Base-by-base conservation (phyloP, 2,888 invertebrate genomes). In the Amphiduros pacificus region DNA sequence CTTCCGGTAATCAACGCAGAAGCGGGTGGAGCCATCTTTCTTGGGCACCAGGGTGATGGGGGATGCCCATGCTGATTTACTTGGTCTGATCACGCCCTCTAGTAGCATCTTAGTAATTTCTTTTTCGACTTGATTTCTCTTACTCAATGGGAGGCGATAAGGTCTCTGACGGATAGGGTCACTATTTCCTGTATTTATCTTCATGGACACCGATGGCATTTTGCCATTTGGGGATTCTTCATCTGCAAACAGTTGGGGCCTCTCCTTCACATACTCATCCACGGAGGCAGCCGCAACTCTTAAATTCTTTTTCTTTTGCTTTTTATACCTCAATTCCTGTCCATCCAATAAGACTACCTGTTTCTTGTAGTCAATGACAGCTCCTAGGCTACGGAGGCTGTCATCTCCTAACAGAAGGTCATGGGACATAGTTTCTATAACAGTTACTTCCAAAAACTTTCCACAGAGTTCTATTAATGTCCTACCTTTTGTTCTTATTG, bases 41-140 rank as follows among this genome's bases (percentile, higher is more conserved):
- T 61, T 61, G 11, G 55, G 61, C 17, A 57, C 61, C 2, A 61
- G 31, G 17, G 57, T 56, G 28, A 61, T 40, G 14, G 61, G 61
- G 4, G 54, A 54, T 6, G 56, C 61, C 61, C 61, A 61, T 1
- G 51, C 40, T 6, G 28, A 41, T 2, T 28, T 2, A 36, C 51
- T 51, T 2, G 52, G 51, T 9, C 27, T n/a, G 20, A 61, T 61
- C 2, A 61, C 29, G 2, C 61, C 61, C 11, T 52, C 31, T 24
- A 9, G 20, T 32, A 61, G 22, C 57, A 61, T 55, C 26, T 22
- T 44, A 2, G 55, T 51, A n/a, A 61, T 50, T 28, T 61, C 56
- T 2, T 40, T 26, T 11, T 36, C 31, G 2, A 55, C n/a, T 9
- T n/a, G 9, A 2, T 51, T 29, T 27, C 55, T 17, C 22, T 61